Evolutionary conservation across 2,888 invertebrate species (phyloP), one percentile per base, ranked within the genome.

Genomic region (Trichogramma dendrolimi): DNA sequence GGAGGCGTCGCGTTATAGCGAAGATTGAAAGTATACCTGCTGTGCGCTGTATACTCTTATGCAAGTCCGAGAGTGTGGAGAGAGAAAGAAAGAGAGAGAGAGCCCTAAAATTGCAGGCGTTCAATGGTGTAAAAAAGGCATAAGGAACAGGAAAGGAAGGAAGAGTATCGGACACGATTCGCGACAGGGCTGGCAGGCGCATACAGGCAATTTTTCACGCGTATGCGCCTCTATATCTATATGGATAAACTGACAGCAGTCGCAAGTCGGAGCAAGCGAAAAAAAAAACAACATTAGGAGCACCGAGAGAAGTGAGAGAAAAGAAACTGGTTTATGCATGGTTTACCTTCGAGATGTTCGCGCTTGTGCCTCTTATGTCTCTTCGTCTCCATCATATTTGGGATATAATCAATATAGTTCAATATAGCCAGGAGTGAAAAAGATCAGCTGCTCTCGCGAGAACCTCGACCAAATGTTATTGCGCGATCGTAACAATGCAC

Each of bases 331-430:
- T 27, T 27, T 27, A 27, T 27, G 27, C 27, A 27, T 27, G 27
- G 27, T 75, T 77, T 72, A 79, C 78, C 79, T 78, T 78, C 75
- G 64, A 74, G 73, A 55, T 73, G 70, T 67, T 78, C 78, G 52
- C 78, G 75, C 72, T 78, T 79, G 69, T 79, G 78, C 67, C 77
- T 79, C 73, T 78, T 79, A 66, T 78, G 78, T 67, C 78, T 79
- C 73, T 78, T 79, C 64, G 77, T 72, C 68, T 75, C 74, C 77
- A 78, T 78, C 66, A 27, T 27, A 27, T 27, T 27, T 27, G 27
- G 27, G 27, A 27, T 27, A 27, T 27, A 27, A 27, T 27, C 27
- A 3, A 27, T 27, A 27, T 27, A 27, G 27, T 2, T 0, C 3
- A 27, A 27, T 27, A 2, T 27, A 27, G 27, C 27, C 27, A 27